phyloP scores from a whole-genome alignment of 1,140 invertebrate species.

The Bursaphelenchus mucronatus region DNA sequence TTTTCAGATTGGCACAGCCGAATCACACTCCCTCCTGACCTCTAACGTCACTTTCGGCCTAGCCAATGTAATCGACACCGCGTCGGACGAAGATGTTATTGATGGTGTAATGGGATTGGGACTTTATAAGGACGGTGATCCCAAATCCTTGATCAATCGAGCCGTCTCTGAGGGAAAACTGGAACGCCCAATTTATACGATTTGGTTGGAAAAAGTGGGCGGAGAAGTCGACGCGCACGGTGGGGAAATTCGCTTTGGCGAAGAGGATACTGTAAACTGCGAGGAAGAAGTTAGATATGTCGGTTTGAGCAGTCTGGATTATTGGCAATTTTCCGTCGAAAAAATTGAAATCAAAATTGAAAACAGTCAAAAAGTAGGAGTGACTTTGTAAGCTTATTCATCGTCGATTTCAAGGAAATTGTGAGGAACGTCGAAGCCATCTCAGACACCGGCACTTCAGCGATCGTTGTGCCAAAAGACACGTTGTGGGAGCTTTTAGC shows the following conservation, averaged over 20 bases:
- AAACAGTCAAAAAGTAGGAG: neutral
- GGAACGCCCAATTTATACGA: slow-evolving; percentile 15
- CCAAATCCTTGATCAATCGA: slow-evolving; percentile 7
- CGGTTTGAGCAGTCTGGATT: neutral
- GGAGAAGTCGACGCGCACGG: slow-evolving; percentile 2
- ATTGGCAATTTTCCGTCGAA: slow-evolving; percentile 13
- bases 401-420: neutral
- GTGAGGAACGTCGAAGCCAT: slow-evolving; percentile 2
- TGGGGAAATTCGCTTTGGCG: slow-evolving; percentile 1
- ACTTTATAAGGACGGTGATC: neutral
- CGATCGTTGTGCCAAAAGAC: slow-evolving; percentile 8
- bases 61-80: slow-evolving; percentile 5
- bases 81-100: slow-evolving; percentile 7
- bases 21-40: neutral
- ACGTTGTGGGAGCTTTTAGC: neutral
- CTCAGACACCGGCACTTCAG: slow-evolving; percentile 9
- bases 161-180: slow-evolving; percentile 1
- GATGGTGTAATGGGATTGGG: slow-evolving; percentile 19
- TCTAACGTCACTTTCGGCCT: slow-evolving; percentile 10
- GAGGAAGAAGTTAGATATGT: neutral
- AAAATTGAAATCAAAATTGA: neutral
- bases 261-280: slow-evolving; percentile 10
- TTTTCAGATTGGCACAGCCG: slow-evolving; percentile 4
- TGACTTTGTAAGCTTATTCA: neutral
- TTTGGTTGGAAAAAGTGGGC: slow-evolving; percentile 12